Conservation (phyloP, 30 jellyfish, hydroid and myxozoan genomes). For the Mastigias papua region DNA sequence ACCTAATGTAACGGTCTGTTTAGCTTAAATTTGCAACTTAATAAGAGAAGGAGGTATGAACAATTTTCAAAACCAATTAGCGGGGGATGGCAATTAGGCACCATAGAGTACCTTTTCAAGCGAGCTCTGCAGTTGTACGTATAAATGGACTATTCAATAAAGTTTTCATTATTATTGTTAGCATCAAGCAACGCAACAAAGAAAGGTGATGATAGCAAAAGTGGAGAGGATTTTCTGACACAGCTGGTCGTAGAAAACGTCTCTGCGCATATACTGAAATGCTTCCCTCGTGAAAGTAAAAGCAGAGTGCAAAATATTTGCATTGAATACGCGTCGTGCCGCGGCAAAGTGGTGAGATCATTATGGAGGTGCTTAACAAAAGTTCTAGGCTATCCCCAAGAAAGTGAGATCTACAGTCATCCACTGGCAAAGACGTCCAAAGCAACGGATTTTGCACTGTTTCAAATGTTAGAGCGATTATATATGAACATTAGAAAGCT, state of each 20-base stretch:
- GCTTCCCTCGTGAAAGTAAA: conserved; percentile 83
- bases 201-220: conserved; percentile 4
- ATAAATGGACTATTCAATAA: no score
- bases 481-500: conserved; percentile 56
- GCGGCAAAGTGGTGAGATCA: conserved; percentile 73
- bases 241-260: conserved; percentile 37
- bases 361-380: conserved; percentile 83
- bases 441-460: conserved; percentile 66
- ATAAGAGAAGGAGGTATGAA: no score
- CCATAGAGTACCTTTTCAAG: no score
- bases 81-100: no score
- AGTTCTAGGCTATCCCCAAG: conserved; percentile 65
- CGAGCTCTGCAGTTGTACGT: no score
- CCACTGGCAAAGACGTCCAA: conserved; percentile 38
- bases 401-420: conserved; percentile 43
- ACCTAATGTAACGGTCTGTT: no score
- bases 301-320: conserved; percentile 64
- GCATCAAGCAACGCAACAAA: not conserved
- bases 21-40: no score
- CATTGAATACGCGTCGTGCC: conserved; percentile 68
- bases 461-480: conserved; percentile 84
- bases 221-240: conserved; percentile 29
- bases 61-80: no score
- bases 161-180: no score
- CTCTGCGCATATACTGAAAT: conserved; percentile 43